Evolutionary conservation across 2,113 vertebrate species (phyloP).

Genomic region (Lepisosteus oculatus): DNA sequence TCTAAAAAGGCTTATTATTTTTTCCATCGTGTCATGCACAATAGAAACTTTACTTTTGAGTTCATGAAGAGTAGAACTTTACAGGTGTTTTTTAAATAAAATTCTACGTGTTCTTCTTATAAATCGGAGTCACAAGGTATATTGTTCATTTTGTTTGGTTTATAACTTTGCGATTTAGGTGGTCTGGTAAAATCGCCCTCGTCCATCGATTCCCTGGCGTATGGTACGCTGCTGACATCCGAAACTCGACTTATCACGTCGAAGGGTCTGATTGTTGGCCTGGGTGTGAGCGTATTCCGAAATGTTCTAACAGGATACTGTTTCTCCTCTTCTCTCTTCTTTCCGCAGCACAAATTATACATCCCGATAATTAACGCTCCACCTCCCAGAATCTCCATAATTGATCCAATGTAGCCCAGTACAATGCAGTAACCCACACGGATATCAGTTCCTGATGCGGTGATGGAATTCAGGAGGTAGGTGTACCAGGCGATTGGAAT

Average conservation of each 20-base stretch:
- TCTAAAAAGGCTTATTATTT: not conserved
- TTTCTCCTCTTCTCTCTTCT: slow-evolving; percentile 53
- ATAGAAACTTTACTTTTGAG: not conserved
- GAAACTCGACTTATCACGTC: no score
- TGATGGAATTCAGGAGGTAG: slow-evolving; percentile 44
- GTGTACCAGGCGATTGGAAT: slow-evolving; percentile 86
- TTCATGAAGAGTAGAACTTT: no score
- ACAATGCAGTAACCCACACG: slow-evolving; percentile 79
- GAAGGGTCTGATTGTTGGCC: no score
- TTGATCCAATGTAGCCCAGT: slow-evolving; percentile 83
- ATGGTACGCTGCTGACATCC: slow-evolving; percentile 48
- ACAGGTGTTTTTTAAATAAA: no score
- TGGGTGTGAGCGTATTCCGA: not conserved
- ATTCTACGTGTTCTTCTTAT: slow-evolving; percentile 25
- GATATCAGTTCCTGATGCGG: not conserved
- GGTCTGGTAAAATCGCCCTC: slow-evolving; percentile 57
- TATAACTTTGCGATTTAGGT: slow-evolving; percentile 33
- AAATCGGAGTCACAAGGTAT: slow-evolving; percentile 62
- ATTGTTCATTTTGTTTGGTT: no score
- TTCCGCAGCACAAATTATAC: slow-evolving; percentile 63
- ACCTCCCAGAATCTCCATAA: slow-evolving; percentile 77
- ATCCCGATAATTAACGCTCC: slow-evolving; percentile 73
- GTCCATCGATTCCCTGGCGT: slow-evolving; percentile 49
- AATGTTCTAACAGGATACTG: no score
- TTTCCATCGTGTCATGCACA: not conserved